Conservation (phyloP, 2,113 vertebrate genomes). For the Regulus satrapa region DNA sequence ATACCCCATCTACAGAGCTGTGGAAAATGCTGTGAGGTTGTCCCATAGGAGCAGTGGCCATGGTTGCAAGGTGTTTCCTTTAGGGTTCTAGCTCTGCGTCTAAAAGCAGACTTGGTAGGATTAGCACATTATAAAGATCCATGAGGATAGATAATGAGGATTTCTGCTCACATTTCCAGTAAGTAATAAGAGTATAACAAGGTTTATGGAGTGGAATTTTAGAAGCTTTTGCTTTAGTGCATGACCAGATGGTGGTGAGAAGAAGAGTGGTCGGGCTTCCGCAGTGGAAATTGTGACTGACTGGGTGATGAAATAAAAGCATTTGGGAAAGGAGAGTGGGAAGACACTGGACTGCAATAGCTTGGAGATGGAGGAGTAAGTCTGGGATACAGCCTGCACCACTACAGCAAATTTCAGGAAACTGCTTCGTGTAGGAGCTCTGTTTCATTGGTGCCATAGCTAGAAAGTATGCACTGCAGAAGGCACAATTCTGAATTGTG, state of each 20-base stretch:
- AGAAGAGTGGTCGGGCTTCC: slow-evolving; percentile 37
- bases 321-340: slow-evolving; percentile 52
- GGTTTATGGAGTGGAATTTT: slow-evolving; percentile 52
- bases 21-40: neutral
- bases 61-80: neutral
- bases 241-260: slow-evolving; percentile 51
- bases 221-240: slow-evolving; percentile 50
- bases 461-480: neutral
- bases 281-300: slow-evolving; percentile 49
- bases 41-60: neutral
- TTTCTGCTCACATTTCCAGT: slow-evolving; percentile 48
- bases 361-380: neutral
- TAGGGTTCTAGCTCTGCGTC: neutral
- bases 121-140: neutral
- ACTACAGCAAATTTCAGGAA: neutral
- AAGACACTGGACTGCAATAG: neutral
- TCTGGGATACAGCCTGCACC: slow-evolving; percentile 6
- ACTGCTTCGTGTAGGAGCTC: neutral
- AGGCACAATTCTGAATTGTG: neutral
- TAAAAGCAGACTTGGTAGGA: neutral
- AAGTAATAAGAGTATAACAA: slow-evolving; percentile 41
- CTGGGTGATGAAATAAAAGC: slow-evolving; percentile 52
- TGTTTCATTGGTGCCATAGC: neutral
- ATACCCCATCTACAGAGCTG: fast-evolving
- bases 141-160: neutral